Conservation (phyloP, 2,888 invertebrate genomes). For the Tenthredo notha region DNA sequence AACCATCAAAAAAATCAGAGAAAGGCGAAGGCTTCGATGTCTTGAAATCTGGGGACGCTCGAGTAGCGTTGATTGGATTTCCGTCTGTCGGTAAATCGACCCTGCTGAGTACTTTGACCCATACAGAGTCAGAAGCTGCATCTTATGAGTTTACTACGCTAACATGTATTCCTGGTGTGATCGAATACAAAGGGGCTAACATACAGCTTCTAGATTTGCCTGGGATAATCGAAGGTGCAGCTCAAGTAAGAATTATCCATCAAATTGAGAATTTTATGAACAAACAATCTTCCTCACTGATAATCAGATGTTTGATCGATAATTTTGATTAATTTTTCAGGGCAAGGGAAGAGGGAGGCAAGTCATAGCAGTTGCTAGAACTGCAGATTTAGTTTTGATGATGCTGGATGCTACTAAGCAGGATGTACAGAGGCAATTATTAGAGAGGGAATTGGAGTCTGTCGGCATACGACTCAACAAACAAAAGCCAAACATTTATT, state of each 20-base stretch:
- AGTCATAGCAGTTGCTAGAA: constrained; percentile 98
- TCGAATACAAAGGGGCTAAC: constrained; percentile 98
- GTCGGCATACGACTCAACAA: constrained; percentile 99
- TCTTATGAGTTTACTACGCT: constrained; percentile 99
- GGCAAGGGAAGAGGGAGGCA: constrained; percentile 95
- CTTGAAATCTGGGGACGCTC: constrained; percentile 98
- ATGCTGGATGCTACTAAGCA: constrained; percentile 99
- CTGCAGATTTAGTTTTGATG: constrained; percentile 98
- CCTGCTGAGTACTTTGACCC: constrained; percentile 95
- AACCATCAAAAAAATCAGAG: constrained; percentile 95
- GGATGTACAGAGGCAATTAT: constrained; percentile 93
- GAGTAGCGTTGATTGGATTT: constrained; percentile 98
- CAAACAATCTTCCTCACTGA: background rate
- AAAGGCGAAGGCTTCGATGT: constrained; percentile 99
- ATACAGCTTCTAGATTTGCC: constrained; percentile 99
- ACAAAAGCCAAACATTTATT: constrained; percentile 97
- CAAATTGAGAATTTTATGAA: background rate
- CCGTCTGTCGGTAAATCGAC: constrained; percentile 99
- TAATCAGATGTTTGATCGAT: background rate
- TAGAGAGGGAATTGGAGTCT: constrained; percentile 97
- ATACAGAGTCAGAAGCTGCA: constrained; percentile 98
- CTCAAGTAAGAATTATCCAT: constrained; percentile 82
- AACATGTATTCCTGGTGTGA: constrained; percentile 99
- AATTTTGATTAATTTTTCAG: constrained; percentile 65
- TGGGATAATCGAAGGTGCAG: constrained; percentile 99